These are phyloP conservation scores for Drosophila putrida DNA, from an alignment of 2,888 invertebrate species.

Conservation along the genomic window DNA sequence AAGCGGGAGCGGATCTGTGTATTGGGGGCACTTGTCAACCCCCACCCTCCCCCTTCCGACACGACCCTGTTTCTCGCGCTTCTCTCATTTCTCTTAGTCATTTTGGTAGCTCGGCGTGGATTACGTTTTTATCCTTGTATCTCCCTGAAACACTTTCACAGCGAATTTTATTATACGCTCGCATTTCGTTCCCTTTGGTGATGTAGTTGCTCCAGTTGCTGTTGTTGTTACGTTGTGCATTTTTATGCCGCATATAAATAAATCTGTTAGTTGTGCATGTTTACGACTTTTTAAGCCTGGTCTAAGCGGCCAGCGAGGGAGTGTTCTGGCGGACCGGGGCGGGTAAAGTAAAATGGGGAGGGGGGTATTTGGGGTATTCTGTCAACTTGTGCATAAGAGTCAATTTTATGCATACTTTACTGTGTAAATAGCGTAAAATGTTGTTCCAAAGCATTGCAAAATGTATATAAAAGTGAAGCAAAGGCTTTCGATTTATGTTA, in stretches of 20 bases:
- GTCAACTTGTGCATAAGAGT: constrained; percentile 72
- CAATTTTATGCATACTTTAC: constrained; percentile 78
- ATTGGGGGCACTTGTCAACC: constrained; percentile 41
- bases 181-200: constrained; percentile 58
- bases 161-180: constrained; percentile 77
- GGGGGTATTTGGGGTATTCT: constrained; percentile 7
- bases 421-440: constrained; percentile 77
- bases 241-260: constrained; percentile 80
- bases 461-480: constrained; percentile 29
- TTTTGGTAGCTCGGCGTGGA: constrained; percentile 71
- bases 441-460: constrained; percentile 58
- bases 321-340: neutral
- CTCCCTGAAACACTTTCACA: constrained; percentile 76
- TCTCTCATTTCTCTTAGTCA: constrained; percentile 64
- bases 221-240: constrained; percentile 60
- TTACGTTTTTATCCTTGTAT: constrained; percentile 75
- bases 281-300: constrained; percentile 77
- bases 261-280: constrained; percentile 81
- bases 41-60: constrained; percentile 1
- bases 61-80: constrained; percentile 3
- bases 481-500: constrained; percentile 66
- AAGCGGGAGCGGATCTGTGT: constrained; percentile 30
- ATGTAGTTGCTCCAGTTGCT: constrained; percentile 14
- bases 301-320: constrained; percentile 29
- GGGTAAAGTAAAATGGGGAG: neutral